Evolutionary conservation across 2,888 invertebrate species (phyloP).

Genomic region (Macaria liturata): DNA sequence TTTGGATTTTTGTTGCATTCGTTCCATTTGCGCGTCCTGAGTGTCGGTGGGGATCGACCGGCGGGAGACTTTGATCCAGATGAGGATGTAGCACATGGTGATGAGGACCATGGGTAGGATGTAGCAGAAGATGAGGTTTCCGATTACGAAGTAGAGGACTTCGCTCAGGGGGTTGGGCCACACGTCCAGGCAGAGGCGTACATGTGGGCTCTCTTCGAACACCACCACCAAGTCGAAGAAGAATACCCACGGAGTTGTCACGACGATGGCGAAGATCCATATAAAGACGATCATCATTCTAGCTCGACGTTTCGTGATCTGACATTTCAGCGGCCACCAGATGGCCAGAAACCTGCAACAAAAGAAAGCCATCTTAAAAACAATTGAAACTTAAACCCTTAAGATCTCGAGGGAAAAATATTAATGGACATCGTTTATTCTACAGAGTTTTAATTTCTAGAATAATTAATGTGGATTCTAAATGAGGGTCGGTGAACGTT

Average conservation of each 20-base stretch:
- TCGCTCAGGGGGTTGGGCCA: constrained; percentile 94
- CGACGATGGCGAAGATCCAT: constrained; percentile 93
- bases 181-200: constrained; percentile 90
- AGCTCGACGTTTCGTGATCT: constrained; percentile 94
- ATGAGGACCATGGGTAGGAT: constrained; percentile 95
- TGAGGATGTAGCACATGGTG: constrained; percentile 95
- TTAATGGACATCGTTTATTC: constrained; percentile 11
- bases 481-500: neutral
- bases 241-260: constrained; percentile 95
- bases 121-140: constrained; percentile 95
- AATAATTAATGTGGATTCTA: constrained; percentile 3
- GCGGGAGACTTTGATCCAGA: constrained; percentile 95
- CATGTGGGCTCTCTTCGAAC: constrained; percentile 89
- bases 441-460: constrained; percentile 5
- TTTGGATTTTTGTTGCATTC: constrained; percentile 97
- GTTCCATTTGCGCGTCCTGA: constrained; percentile 95
- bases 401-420: constrained; percentile 1
- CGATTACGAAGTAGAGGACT: constrained; percentile 93
- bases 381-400: neutral
- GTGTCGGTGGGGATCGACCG: constrained; percentile 95
- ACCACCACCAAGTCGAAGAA: constrained; percentile 92
- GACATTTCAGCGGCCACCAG: constrained; percentile 96
- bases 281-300: constrained; percentile 94
- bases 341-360: constrained; percentile 96
- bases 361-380: constrained; percentile 37